phyloP scores from a whole-genome alignment of 2,797 vertebrate genomes.

The Lagodon rhomboides region DNA sequence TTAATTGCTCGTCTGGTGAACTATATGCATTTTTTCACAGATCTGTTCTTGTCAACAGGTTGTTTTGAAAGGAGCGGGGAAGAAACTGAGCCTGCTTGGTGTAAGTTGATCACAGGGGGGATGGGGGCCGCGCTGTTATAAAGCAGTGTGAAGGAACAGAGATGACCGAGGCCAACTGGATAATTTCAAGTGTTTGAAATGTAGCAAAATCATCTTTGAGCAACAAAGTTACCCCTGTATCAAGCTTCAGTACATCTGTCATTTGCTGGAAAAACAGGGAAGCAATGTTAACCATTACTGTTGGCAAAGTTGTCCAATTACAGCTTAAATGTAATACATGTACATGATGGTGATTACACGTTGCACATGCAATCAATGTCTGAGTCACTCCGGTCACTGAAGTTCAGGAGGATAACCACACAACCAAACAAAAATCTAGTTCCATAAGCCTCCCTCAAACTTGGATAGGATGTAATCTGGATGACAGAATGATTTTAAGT shows the following conservation, averaged over 20 bases:
- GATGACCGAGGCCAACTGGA: not conserved
- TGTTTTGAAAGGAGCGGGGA: constrained; percentile 85
- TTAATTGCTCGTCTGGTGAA: not conserved
- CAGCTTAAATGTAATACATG: not conserved
- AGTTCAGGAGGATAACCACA: constrained; percentile 4
- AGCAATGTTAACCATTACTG: not conserved
- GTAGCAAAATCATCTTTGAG: not conserved
- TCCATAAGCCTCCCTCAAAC: not conserved
- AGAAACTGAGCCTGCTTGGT: constrained; percentile 87
- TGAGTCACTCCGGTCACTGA: not conserved
- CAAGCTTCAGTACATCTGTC: constrained; percentile 12
- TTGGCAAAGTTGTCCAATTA: constrained; percentile 9
- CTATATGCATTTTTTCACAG: constrained; percentile 12
- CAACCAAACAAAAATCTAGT: not conserved
- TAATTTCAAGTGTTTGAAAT: not conserved
- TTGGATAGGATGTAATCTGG: too few relatives aligned
- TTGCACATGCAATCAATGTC: not conserved
- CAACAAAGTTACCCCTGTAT: not conserved
- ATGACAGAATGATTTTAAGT: not conserved
- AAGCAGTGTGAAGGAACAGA: not conserved
- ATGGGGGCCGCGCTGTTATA: not conserved
- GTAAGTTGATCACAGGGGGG: constrained; percentile 75
- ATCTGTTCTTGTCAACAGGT: constrained; percentile 74
- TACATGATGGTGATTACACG: not conserved
- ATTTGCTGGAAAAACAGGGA: constrained; percentile 19